Evolutionary conservation across 1,140 invertebrate species (phyloP).

Genomic region (Archegozetes longisetosus): DNA sequence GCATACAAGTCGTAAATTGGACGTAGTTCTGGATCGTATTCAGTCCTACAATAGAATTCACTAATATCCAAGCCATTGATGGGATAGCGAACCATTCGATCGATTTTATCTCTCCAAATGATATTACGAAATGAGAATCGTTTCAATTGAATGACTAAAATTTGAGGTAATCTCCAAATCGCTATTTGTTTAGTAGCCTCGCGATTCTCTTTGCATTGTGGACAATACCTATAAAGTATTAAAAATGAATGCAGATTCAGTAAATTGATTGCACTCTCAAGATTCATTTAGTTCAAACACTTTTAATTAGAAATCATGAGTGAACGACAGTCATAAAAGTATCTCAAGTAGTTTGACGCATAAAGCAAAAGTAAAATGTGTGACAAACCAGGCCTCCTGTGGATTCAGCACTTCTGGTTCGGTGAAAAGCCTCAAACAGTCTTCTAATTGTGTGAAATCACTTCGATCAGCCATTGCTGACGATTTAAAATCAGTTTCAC

Average conservation of each 20-base stretch:
- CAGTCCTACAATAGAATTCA: conserved; percentile 25
- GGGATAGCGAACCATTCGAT: conserved; percentile 37
- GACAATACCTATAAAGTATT: conserved; percentile 22
- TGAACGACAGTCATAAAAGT: too few species aligned
- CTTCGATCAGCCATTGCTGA: conserved; percentile 5
- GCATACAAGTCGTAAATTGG: conserved; percentile 39
- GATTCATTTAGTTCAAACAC: too few species aligned
- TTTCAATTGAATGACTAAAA: conserved; percentile 36
- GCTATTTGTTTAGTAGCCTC: conserved; percentile 34
- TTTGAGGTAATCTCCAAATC: conserved; percentile 31
- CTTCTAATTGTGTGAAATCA: conserved; percentile 29
- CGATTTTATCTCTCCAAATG: conserved; percentile 35
- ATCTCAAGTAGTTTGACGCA: too few species aligned
- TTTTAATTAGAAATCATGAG: too few species aligned
- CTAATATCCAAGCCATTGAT: conserved; percentile 33
- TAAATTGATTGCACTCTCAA: too few species aligned
- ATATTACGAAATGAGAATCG: conserved; percentile 33
- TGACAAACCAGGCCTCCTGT: conserved; percentile 36
- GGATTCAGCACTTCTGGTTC: conserved; percentile 37
- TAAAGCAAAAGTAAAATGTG: too few species aligned
- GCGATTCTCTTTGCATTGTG: conserved; percentile 30
- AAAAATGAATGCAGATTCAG: neutral
- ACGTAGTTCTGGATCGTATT: conserved; percentile 16
- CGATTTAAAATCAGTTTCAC: neutral
- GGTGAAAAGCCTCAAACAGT: conserved; percentile 37